Evolutionary conservation across 1,140 invertebrate genomes (phyloP), one percentile per base, ranked within the genome.

Genomic region (Heliconius melpomene): DNA sequence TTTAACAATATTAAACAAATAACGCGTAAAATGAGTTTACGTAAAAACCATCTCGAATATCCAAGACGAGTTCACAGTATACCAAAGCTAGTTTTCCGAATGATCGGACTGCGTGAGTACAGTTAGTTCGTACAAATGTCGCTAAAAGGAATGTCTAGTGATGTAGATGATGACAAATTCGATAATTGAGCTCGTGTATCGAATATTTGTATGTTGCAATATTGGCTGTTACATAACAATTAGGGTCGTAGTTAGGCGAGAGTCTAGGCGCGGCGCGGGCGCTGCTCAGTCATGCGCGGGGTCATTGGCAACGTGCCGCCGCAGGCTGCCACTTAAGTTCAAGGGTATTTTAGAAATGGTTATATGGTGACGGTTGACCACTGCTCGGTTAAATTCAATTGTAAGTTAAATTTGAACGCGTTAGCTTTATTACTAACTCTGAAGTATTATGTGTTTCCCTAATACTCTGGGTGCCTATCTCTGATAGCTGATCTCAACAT

Each of bases 271-370:
- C 79, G 82, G 86, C 84, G 87, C 86, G 90, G 86, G 89, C 81
- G 86, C 83, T 72, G 76, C 83, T 83, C 81, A 84, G 84, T 83
- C 85, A 83, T 80, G 87, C 85, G 86, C 88, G 92, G 90, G 93
- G 93, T 93, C 91, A 93, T 91, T 93, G 91, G 90, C 93, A 94
- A 93, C 85, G 90, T 89, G 90, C 76, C 76, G 85, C 88, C 89
- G 90, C 89, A 86, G 88, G 89, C 90, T 92, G 91, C 92, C 92
- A 89, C 90, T 91, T 89, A 91, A 90, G 93, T 94, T 94, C 93
- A 94, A 94, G 93, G 93, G 92, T 94, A 93, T 88, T 85, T 87
- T 80, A 82, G 83, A 80, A 81, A 77, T 89, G 89, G 84, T 87
- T 90, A 93, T 91, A 94, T 93, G 88, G 79, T 80, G 60, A 60